Evolutionary conservation across 1,140 invertebrate genomes (phyloP).

Genomic region (Dinoponera quadriceps): DNA sequence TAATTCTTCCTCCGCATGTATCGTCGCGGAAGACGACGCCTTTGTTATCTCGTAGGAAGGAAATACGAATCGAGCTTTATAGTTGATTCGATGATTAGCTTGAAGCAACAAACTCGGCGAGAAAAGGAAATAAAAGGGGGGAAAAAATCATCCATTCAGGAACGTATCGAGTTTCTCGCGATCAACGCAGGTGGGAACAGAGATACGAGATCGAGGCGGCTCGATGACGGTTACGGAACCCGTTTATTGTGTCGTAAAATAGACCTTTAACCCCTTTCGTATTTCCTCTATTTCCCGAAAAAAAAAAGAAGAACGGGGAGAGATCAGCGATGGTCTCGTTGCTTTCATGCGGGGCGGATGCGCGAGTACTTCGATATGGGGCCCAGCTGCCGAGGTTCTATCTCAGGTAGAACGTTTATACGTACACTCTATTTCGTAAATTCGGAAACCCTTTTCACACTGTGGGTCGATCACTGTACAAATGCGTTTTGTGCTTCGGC

Average conservation of each 20-base stretch:
- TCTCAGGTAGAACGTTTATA: constrained; percentile 43
- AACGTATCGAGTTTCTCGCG: constrained; percentile 59
- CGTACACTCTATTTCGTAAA: constrained; percentile 68
- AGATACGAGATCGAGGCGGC: constrained; percentile 20
- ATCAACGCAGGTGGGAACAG: constrained; percentile 34
- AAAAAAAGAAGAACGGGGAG: constrained; percentile 41
- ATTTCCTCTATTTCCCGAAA: constrained; percentile 60
- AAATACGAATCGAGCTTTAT: constrained; percentile 54
- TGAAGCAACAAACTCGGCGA: not conserved
- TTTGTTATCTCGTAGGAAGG: too few species aligned
- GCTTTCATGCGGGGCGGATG: constrained; percentile 7
- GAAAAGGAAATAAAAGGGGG: too few species aligned
- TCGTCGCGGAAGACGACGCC: too few species aligned
- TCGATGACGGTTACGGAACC: constrained; percentile 50
- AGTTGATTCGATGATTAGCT: constrained; percentile 15
- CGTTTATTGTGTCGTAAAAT: constrained; percentile 62
- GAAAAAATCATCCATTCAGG: not conserved
- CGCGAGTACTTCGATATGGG: constrained; percentile 27
- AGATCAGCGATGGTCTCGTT: constrained; percentile 7
- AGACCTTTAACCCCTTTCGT: constrained; percentile 66
- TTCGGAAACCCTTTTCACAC: constrained; percentile 67
- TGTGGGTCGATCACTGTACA: constrained; percentile 35
- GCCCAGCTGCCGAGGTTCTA: constrained; percentile 55
- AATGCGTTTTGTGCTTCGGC: constrained; percentile 31
- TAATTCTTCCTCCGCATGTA: too few species aligned